phyloP scores from a whole-genome alignment of 2,888 invertebrate genomes.

The Byasa hedistus region DNA sequence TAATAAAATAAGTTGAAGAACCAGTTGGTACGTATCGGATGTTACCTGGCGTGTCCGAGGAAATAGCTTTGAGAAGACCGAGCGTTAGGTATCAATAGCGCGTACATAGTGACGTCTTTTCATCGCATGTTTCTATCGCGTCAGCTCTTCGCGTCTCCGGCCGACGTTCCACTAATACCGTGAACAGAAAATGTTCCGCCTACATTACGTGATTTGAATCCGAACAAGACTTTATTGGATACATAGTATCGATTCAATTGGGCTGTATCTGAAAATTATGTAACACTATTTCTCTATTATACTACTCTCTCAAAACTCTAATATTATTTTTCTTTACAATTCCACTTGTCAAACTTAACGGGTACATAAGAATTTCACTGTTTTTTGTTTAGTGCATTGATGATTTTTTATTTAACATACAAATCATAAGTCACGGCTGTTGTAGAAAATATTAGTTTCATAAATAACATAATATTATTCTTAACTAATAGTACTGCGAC shows the following conservation, averaged over 20 bases:
- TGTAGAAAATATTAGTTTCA: too few relatives aligned
- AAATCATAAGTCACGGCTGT: too few relatives aligned
- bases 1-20: too few relatives aligned
- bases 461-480: too few relatives aligned
- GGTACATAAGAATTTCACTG: too few relatives aligned
- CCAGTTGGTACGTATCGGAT: background rate
- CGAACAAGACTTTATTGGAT: conserved; percentile 19
- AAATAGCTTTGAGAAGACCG: background rate
- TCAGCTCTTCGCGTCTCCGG: conserved; percentile 20
- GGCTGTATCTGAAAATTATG: conserved; percentile 7
- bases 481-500: too few relatives aligned
- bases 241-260: conserved; percentile 15
- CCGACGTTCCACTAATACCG: conserved; percentile 25
- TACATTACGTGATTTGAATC: conserved; percentile 30
- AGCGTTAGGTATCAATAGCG: conserved; percentile 14
- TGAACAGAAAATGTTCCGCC: conserved; percentile 27
- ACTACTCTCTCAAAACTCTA: background rate
- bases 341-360: too few relatives aligned
- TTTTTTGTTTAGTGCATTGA: too few relatives aligned
- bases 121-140: conserved; percentile 11
- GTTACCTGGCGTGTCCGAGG: background rate
- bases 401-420: too few relatives aligned
- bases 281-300: background rate
- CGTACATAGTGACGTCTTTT: conserved; percentile 10
- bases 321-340: background rate